Base-by-base conservation (phyloP, 1,140 invertebrate genomes). In the Camponotus vicinus region DNA sequence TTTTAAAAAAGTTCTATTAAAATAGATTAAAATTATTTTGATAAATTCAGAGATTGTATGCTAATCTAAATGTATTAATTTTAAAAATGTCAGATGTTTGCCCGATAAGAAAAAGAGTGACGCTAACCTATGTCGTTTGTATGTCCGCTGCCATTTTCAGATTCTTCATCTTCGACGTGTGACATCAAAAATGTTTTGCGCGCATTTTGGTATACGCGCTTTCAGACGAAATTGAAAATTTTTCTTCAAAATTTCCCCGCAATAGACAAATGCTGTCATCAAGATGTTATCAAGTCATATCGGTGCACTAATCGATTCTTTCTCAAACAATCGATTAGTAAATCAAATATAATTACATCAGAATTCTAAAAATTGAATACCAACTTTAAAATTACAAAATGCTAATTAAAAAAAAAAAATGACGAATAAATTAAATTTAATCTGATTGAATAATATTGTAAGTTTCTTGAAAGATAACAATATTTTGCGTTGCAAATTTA, bases 171-270 rank as follows among this genome's bases (percentile, higher is more conserved):
- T 80, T 88, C 87, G 59, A 77, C 84, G 67, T 45, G 77, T 78
- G 91, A 93, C 92, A 93, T 93, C 66, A 89, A 92, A 89, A 21
- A 21, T 15, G 21, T 40, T 69, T 85, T 55, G 66, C 80, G 77
- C 64, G 79, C 86, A 85, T 86, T 55, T 73, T 87, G 66, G 7
- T 67, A 18, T 59, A 82, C 79, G 67, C 78, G 69, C 79, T 75
- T 83, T n/a, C 55, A 9, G 9, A 45, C 9, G 0, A 71, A 82
- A 82, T 83, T 8, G n/a, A 61, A 61, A 75, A 83, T 83, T 83
- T 83, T 75, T 27, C 27, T 32, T 61, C 8, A 7, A 40, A 37
- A 64, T 21, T 3, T 21, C 3, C 37, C 45, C 63, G 59, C 73
- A 32, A 40, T 64, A 42, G 59, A 49, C 45, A 66, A 34, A 78